phyloP scores from a whole-genome alignment of 1,140 invertebrate genomes.

The Orius laevigatus region DNA sequence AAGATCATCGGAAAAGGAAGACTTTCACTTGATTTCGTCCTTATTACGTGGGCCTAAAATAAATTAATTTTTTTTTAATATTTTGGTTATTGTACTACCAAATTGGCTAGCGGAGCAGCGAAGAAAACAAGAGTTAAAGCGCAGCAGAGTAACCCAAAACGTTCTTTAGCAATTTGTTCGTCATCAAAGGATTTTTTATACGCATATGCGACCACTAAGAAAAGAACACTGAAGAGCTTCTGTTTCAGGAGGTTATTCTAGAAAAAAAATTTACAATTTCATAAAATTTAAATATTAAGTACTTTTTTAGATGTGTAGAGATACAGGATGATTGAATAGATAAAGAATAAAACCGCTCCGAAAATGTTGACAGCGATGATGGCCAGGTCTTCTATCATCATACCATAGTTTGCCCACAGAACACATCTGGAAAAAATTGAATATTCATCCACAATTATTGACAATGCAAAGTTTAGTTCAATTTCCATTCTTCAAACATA shows the following conservation, averaged over 20 bases:
- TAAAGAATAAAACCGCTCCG: conserved; percentile 43
- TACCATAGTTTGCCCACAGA: conserved; percentile 52
- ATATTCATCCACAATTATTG: neutral
- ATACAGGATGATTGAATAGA: conserved; percentile 43
- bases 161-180: conserved; percentile 17
- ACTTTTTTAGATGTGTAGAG: conserved; percentile 43
- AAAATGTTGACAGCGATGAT: conserved; percentile 50
- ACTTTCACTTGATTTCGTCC: conserved; percentile 53
- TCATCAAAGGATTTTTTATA: conserved; percentile 16
- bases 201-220: neutral
- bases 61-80: conserved; percentile 16
- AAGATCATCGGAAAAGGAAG: conserved; percentile 69
- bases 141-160: conserved; percentile 47
- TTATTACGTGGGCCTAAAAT: conserved; percentile 48
- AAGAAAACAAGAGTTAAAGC: conserved; percentile 57
- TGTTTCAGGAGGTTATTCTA: conserved; percentile 21
- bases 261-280: conserved; percentile 11
- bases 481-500: neutral
- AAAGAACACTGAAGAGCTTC: conserved; percentile 8
- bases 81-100: conserved; percentile 30
- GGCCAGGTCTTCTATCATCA: conserved; percentile 42
- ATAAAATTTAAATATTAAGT: conserved; percentile 10
- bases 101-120: conserved; percentile 54
- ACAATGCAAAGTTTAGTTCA: neutral
- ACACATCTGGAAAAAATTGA: conserved; percentile 34